Base-by-base conservation (phyloP, 2,113 vertebrate genomes). In the Micronycteris hirsuta region DNA sequence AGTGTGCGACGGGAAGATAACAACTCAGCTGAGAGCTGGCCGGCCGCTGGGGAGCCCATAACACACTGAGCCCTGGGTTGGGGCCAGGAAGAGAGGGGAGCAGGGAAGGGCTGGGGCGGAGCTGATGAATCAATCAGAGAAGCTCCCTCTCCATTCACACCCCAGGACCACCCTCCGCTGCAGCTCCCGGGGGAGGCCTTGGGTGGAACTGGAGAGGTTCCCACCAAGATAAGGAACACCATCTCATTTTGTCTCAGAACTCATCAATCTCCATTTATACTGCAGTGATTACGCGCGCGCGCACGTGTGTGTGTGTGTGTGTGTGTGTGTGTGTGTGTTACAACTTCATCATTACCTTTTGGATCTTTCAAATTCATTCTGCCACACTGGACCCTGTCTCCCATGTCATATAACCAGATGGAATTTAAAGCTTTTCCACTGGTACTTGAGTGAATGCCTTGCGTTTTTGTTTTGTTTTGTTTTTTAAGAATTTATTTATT, bases 1-100 rank as follows among this genome's bases (percentile, higher is more conserved):
- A 97, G 96, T 89, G 91, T 97, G 74, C 90, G 97, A 93, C 38
- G 3, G 86, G 81, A 86, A 95, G 97, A 97, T 97, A 97, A 97
- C 96, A 93, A 93, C 93, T 96, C 94, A 94, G 86, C 93, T 45
- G 73, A 49, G 91, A 96, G 93, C 91, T 49, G 52, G 80, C 90
- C 78, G 93, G 93, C 89, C 97, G 96, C 89, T 0, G 0, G 97
- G 97, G 91, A 96, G 70, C 89, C 45, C 36, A 63, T 94, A 86
- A 78, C 90, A 87, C 96, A 95, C 96, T 87, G 81, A 56, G 41
- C 85, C 71, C 74, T 52, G 70, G 26, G 86, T 89, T 33, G 67
- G 85, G 94, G 91, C 73, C 38, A 3, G 19, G 56, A 14, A 58
- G 20, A 61, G 87, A 22, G 15, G 36, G 5, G 28, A 14, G 11